Evolutionary conservation across 2,113 vertebrate genomes (phyloP), one percentile per base, ranked within the genome.

Genomic region (Ahaetulla prasina): DNA sequence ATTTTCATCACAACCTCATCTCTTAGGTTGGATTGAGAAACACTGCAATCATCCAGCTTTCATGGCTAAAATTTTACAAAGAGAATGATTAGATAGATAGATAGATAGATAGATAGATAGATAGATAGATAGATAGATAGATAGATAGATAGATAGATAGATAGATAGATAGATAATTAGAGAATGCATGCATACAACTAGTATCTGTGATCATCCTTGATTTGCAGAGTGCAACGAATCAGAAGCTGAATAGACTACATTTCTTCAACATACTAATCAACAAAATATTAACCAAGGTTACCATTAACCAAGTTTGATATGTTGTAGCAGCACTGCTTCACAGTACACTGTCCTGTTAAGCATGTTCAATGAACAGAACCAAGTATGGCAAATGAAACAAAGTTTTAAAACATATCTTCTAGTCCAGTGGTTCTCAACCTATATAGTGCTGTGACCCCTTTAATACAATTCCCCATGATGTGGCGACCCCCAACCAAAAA

Each of bases 61-160:
- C 30, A 80, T 22, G 92, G 84, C 80, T 96, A 57, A 95, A 93
- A 94, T 90, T 90, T 0, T 16, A 92, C 94, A 57, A 95, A 89
- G 92, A 5, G 63, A 88, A 91, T 18, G 55, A 57, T 57, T 20
- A 54, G 53, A 20, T 20, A 54, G 54, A 8, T 7, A 10, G 23
- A 3, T 5, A 22, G 54, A 22, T 18, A 20, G 53, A 55, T 22
- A 20, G 54, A 54, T 8, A 8, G 54, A 57, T 2, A 16, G 55
- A 57, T 9, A 9, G 55, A 57, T 9, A 25, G 55, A 57, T 9
- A 25, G 55, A 57, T 9, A 25, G 55, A 57, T 3, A 25, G 55
- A 57, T 25, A 25, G 57, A 57, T 11, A 25, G 57, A 57, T 8
- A 23, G 55, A 57, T 25, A 23, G 55, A 57, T 3, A 27, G 25